phyloP scores from a whole-genome alignment of 2,888 invertebrate genomes.

The Odontothrips loti region DNA sequence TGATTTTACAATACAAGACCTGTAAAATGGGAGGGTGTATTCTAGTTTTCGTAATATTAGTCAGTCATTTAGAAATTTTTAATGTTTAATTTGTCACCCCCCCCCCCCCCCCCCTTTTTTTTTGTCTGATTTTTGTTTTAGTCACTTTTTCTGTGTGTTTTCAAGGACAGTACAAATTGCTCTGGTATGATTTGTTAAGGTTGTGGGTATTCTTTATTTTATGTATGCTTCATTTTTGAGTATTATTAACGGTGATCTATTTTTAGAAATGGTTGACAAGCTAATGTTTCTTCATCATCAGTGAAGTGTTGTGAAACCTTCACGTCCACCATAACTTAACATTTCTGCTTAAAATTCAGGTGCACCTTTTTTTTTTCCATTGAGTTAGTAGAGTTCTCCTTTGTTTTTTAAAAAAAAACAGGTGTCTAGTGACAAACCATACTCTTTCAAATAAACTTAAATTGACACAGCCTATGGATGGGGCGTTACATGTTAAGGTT shows the following conservation, averaged over 20 bases:
- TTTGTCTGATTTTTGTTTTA: background rate
- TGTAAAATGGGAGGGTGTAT: background rate
- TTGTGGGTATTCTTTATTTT: background rate
- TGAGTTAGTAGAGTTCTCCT: too few species aligned
- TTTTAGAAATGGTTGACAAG: background rate
- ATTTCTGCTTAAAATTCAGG: too few species aligned
- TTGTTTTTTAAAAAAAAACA: too few species aligned
- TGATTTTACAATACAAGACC: background rate
- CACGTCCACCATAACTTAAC: background rate
- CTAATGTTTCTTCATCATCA: background rate
- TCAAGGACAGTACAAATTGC: slow-evolving; percentile 3
- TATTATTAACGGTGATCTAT: background rate
- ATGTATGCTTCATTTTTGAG: background rate
- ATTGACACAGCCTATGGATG: too few species aligned
- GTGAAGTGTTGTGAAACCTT: background rate
- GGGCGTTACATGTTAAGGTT: too few species aligned
- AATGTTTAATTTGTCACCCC: background rate
- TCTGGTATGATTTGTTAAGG: background rate
- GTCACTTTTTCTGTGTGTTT: background rate
- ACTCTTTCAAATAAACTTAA: too few species aligned
- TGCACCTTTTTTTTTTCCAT: too few species aligned
- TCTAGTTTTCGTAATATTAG: background rate
- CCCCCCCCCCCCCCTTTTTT: too few species aligned
- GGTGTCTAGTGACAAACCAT: too few species aligned
- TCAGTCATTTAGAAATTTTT: background rate